Evolutionary conservation across 2,888 invertebrate species (phyloP).

Genomic region (Dicroscelio sp.): DNA sequence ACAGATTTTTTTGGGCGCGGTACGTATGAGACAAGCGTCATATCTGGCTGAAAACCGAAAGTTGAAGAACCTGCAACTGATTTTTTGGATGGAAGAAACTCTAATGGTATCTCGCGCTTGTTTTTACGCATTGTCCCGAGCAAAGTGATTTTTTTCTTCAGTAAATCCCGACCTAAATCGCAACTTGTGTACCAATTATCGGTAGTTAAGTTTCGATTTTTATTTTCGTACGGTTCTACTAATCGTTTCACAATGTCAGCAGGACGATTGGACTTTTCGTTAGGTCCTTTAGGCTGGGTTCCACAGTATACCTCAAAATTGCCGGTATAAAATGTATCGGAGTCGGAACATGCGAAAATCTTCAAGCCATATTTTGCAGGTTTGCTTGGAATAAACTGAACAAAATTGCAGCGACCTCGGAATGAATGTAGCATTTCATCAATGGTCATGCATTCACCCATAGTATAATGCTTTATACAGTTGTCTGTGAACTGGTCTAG

Average conservation of each 20-base stretch:
- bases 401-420: conserved; percentile 75
- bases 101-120: conserved; percentile 32
- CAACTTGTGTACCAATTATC: conserved; percentile 57
- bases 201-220: conserved; percentile 76
- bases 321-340: conserved; percentile 17
- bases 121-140: conserved; percentile 36
- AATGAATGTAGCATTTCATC: conserved; percentile 81
- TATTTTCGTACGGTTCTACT: conserved; percentile 62
- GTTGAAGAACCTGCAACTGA: not conserved
- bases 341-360: conserved; percentile 62
- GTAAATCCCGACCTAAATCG: conserved; percentile 38
- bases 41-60: conserved; percentile 44
- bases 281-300: conserved; percentile 69
- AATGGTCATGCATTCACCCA: conserved; percentile 73
- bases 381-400: conserved; percentile 62
- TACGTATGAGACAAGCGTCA: conserved; percentile 40
- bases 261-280: conserved; percentile 60
- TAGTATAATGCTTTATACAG: conserved; percentile 64
- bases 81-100: conserved; percentile 33
- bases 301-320: conserved; percentile 80
- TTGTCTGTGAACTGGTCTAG: conserved; percentile 62
- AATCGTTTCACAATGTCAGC: conserved; percentile 74
- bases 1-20: conserved; percentile 18
- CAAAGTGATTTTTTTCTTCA: conserved; percentile 30
- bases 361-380: conserved; percentile 62